A percentile compares a stretch with the other conserved stretches of the same genome.
phyloP scores from a whole-genome alignment of 2,113 vertebrate genomes.

The Xiphias gladius region DNA sequence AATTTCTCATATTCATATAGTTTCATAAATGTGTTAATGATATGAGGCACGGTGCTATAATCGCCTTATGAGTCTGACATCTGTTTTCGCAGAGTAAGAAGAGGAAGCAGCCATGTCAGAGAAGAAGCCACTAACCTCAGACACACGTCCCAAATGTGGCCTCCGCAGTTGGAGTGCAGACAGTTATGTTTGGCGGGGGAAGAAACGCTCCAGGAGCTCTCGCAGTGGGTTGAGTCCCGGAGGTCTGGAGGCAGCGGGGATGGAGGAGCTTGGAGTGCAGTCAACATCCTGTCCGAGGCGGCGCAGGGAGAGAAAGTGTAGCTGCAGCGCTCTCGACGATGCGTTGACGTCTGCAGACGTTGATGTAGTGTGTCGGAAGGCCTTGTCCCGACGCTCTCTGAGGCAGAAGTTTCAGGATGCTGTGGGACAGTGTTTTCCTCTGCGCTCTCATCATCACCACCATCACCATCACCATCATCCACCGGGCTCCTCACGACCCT shows the following conservation, averaged over 20 bases:
- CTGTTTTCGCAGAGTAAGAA: constrained; percentile 47
- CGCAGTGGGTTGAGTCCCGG: constrained; percentile 77
- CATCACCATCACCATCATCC: constrained; percentile 87
- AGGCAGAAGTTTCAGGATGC: constrained; percentile 97
- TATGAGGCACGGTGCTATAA: background rate
- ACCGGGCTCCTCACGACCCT: constrained; percentile 67
- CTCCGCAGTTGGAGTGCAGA: constrained; percentile 94
- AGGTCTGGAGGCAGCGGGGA: constrained; percentile 79
- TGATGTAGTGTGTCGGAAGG: constrained; percentile 88
- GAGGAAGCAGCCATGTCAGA: constrained; percentile 82
- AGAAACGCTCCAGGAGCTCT: constrained; percentile 91
- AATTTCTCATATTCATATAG: no score
- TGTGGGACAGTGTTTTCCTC: constrained; percentile 94
- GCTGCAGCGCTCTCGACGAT: constrained; percentile 87
- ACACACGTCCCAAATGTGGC: constrained; percentile 90
- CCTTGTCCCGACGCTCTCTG: constrained; percentile 90
- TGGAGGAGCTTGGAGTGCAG: constrained; percentile 74
- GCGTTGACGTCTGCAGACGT: constrained; percentile 77
- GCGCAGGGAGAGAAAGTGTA: constrained; percentile 91
- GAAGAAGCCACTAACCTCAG: constrained; percentile 82
- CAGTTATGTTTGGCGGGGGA: constrained; percentile 93
- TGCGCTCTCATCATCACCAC: constrained; percentile 89
- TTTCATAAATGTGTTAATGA: background rate
- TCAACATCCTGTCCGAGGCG: constrained; percentile 82
- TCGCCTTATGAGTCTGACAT: background rate